Evolutionary conservation across 2,888 invertebrate species (phyloP).

Genomic region (Scrobipalpa costella): DNA sequence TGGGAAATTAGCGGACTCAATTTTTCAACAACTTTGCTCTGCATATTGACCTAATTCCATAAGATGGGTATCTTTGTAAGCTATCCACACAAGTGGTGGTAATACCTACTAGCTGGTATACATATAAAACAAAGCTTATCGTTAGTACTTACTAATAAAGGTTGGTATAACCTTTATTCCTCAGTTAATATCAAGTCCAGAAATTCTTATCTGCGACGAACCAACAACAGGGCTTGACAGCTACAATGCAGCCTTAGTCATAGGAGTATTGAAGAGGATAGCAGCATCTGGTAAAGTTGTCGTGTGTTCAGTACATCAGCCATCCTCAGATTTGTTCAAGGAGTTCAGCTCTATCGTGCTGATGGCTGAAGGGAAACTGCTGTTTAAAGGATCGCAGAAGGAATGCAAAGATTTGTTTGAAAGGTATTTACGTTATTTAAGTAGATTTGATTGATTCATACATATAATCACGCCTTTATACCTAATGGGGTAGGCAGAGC

Average conservation of each 20-base stretch:
- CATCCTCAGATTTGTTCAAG: constrained; percentile 90
- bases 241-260: constrained; percentile 90
- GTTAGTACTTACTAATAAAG: background rate
- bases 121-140: too few species aligned
- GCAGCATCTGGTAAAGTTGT: constrained; percentile 86
- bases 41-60: too few species aligned
- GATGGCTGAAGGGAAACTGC: constrained; percentile 88
- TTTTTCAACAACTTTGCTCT: too few species aligned
- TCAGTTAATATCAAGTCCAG: constrained; percentile 91
- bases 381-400: constrained; percentile 87
- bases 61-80: too few species aligned
- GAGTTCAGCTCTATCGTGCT: constrained; percentile 89
- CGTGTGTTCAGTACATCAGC: constrained; percentile 94
- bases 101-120: too few species aligned
- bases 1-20: too few species aligned
- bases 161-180: constrained; percentile 35
- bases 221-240: constrained; percentile 96
- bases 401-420: constrained; percentile 84
- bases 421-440: too few species aligned
- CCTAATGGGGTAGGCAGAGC: too few species aligned
- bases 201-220: constrained; percentile 94
- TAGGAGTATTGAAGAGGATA: constrained; percentile 84
- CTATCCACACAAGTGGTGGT: too few species aligned
- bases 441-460: too few species aligned
- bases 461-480: too few species aligned